A percentile compares a stretch with the other conserved stretches of the same genome.
phyloP scores from a whole-genome alignment of 2,113 vertebrate species.

The Natator depressus region DNA sequence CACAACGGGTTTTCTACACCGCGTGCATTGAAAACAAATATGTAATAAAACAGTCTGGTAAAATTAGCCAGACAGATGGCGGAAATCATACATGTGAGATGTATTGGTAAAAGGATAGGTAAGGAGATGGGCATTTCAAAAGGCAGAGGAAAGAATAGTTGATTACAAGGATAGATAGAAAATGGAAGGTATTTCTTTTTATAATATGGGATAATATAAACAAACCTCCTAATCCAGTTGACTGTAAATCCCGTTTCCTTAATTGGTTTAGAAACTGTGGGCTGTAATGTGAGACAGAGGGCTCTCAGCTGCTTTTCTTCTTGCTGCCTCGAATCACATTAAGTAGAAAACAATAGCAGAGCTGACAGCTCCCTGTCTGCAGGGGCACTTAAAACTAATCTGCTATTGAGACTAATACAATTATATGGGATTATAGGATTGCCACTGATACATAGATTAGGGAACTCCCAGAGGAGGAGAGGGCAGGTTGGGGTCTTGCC shows the following conservation, averaged over 20 bases:
- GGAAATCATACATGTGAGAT: conserved; percentile 60
- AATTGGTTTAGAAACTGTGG: conserved; percentile 86
- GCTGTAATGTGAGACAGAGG: conserved; percentile 79
- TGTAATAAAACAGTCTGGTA: conserved; percentile 65
- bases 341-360: conserved; percentile 82
- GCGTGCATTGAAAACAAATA: conserved; percentile 51
- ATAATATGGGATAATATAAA: conserved; percentile 82
- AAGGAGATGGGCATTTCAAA: conserved; percentile 49
- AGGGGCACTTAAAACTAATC: conserved; percentile 82
- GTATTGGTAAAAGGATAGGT: conserved; percentile 56
- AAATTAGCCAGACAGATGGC: conserved; percentile 69
- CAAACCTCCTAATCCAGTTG: conserved; percentile 81
- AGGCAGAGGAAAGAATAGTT: conserved; percentile 61
- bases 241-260: conserved; percentile 84
- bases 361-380: conserved; percentile 81
- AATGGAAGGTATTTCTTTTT: conserved; percentile 64
- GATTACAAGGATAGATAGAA: conserved; percentile 75
- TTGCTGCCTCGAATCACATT: conserved; percentile 80
- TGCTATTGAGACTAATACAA: conserved; percentile 85
- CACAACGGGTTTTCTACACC: conserved; percentile 17
- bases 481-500: conserved; percentile 36
- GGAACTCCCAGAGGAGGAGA: conserved; percentile 43
- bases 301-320: conserved; percentile 78
- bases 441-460: conserved; percentile 77
- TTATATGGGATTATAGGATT: conserved; percentile 81